phyloP scores from a whole-genome alignment of 2,113 vertebrate species.

The Rhinogobius similis region DNA sequence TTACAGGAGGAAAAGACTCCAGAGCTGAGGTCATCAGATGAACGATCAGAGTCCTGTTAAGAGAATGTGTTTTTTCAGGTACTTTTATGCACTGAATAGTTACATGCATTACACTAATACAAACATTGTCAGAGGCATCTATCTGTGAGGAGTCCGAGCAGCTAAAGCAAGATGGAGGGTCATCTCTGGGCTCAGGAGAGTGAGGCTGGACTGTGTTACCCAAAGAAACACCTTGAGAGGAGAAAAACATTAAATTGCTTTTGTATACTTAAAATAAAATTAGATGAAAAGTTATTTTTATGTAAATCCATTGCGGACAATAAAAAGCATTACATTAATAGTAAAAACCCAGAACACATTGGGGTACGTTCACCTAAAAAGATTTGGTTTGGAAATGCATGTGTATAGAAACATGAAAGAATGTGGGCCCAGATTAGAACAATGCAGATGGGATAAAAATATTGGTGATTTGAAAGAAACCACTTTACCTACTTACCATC shows the following conservation, averaged over 20 bases:
- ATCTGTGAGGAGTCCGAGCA: conserved; percentile 79
- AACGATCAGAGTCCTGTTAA: conserved; percentile 81
- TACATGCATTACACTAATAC: not conserved
- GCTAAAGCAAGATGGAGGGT: conserved; percentile 88
- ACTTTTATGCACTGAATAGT: not conserved
- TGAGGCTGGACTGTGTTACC: conserved; percentile 80
- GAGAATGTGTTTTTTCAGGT: not conserved
- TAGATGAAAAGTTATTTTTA: not conserved
- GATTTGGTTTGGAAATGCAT: not conserved
- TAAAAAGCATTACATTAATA: not conserved
- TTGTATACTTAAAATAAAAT: not conserved
- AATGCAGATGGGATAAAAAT: too few species aligned
- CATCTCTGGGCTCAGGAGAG: conserved; percentile 87
- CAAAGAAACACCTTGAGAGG: conserved; percentile 76
- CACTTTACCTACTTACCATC: conserved; percentile 46
- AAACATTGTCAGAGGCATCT: conserved; percentile 83
- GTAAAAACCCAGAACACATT: not conserved
- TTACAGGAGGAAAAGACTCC: conserved; percentile 91
- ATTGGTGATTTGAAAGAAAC: not conserved
- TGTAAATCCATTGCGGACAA: not conserved
- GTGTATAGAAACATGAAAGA: not conserved
- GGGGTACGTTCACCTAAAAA: too few species aligned
- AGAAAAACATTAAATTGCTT: not conserved
- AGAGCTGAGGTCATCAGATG: conserved; percentile 91
- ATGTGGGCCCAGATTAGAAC: not conserved